A percentile compares a stretch with the other conserved stretches of the same genome.
These are phyloP conservation scores for Hyperoplus immaculatus DNA, from an alignment of 2,797 vertebrate species.

Conservation along the genomic window DNA sequence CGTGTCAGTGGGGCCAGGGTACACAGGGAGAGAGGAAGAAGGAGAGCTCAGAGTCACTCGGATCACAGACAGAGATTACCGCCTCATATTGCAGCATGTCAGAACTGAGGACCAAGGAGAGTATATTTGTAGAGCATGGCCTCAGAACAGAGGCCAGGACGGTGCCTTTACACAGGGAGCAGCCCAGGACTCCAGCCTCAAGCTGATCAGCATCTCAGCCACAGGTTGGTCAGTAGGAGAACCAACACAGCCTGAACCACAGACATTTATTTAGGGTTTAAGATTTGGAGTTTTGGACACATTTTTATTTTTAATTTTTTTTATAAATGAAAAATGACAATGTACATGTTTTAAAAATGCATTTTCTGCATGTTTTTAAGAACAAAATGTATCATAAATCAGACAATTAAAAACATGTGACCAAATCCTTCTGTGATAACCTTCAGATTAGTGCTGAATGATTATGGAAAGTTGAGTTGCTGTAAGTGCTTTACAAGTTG, in stretches of 20 bases:
- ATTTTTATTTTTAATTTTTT: too few relatives aligned
- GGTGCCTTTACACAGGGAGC: slow-evolving; percentile 66
- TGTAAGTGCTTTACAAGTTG: too few relatives aligned
- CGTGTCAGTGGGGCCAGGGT: slow-evolving; percentile 68
- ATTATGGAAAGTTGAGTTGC: too few relatives aligned
- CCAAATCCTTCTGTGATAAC: too few relatives aligned
- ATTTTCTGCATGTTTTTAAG: too few relatives aligned
- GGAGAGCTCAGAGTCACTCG: slow-evolving; percentile 83
- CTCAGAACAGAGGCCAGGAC: slow-evolving; percentile 67
- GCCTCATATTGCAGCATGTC: slow-evolving; percentile 79
- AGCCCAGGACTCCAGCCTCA: slow-evolving; percentile 66
- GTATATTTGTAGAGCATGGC: slow-evolving; percentile 85
- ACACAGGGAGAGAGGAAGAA: slow-evolving; percentile 65
- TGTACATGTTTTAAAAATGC: too few relatives aligned
- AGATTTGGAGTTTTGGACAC: too few relatives aligned
- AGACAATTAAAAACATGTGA: too few relatives aligned
- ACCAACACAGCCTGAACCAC: neutral
- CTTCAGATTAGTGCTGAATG: too few relatives aligned
- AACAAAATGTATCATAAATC: too few relatives aligned
- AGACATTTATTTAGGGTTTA: neutral
- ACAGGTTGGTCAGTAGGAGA: slow-evolving; percentile 69
- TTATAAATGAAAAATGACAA: too few relatives aligned
- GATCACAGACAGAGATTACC: slow-evolving; percentile 73
- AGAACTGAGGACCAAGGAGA: slow-evolving; percentile 83
- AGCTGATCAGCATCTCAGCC: slow-evolving; percentile 66